Evolutionary conservation across 2,888 invertebrate genomes (phyloP).

Genomic region (Torymus aiolomorphi): DNA sequence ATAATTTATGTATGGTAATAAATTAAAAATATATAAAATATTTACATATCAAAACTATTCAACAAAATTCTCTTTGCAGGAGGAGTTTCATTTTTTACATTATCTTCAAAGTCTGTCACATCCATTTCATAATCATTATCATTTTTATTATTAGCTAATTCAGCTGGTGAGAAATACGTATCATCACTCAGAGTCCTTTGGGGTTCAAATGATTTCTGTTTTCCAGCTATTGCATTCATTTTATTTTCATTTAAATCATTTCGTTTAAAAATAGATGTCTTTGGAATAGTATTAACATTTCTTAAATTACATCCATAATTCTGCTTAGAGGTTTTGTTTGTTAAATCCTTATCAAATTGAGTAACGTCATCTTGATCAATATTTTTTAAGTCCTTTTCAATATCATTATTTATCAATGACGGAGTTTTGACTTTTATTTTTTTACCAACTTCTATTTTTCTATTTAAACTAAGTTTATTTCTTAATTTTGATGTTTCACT

Average conservation of each 20-base stretch:
- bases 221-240: conserved; percentile 8
- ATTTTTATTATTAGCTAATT: conserved; percentile 43
- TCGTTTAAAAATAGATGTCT: neutral
- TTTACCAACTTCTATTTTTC: conserved; percentile 4
- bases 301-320: no score
- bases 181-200: conserved; percentile 59
- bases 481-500: conserved; percentile 49
- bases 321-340: neutral
- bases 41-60: conserved; percentile 62
- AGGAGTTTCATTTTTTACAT: conserved; percentile 46
- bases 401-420: conserved; percentile 11
- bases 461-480: conserved; percentile 46
- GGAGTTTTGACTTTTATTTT: conserved; percentile 24
- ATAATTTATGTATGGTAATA: no score
- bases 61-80: conserved; percentile 57
- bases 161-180: conserved; percentile 64
- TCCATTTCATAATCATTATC: conserved; percentile 42
- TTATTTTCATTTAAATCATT: neutral
- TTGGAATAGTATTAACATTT: neutral
- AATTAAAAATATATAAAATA: conserved; percentile 20
- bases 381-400: neutral
- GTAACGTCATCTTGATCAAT: no score
- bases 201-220: conserved; percentile 27
- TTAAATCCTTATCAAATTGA: neutral
- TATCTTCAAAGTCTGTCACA: conserved; percentile 48